Percentiles rank a stretch among this genome's conserved stretches.
phyloP scores from a whole-genome alignment of 2,797 vertebrate species.

The Periophthalmus magnuspinnatus region DNA sequence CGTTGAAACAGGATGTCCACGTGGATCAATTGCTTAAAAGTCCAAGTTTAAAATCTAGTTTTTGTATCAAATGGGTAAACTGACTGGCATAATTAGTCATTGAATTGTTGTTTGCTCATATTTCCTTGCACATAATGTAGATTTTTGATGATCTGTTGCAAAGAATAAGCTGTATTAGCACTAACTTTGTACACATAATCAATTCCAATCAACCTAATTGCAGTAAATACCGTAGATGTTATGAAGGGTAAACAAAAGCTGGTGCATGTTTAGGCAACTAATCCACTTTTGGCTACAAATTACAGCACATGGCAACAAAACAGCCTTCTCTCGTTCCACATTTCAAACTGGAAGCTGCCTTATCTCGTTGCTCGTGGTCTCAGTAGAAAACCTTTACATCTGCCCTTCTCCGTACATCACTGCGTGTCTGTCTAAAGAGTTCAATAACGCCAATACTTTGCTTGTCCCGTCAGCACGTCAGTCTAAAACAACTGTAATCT shows the following conservation, averaged over 20 bases:
- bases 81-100: background rate
- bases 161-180: background rate
- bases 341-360: background rate
- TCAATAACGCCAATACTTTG: constrained; percentile 31
- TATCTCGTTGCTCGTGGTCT: background rate
- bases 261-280: background rate
- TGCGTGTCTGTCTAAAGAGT: background rate
- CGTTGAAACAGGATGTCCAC: background rate
- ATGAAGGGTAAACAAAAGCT: background rate
- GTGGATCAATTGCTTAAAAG: too few species aligned
- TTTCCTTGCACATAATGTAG: background rate
- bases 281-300: background rate
- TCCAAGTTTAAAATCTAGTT: background rate
- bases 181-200: background rate
- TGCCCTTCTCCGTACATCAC: background rate
- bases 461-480: constrained; percentile 11
- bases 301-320: background rate
- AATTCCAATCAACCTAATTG: background rate
- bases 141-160: background rate
- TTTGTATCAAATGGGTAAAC: background rate
- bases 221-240: background rate
- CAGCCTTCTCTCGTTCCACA: background rate
- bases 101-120: background rate
- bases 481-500: constrained; percentile 14
- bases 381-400: background rate